Evolutionary conservation across 2,888 invertebrate species (phyloP).

Genomic region (Brenthis ino): DNA sequence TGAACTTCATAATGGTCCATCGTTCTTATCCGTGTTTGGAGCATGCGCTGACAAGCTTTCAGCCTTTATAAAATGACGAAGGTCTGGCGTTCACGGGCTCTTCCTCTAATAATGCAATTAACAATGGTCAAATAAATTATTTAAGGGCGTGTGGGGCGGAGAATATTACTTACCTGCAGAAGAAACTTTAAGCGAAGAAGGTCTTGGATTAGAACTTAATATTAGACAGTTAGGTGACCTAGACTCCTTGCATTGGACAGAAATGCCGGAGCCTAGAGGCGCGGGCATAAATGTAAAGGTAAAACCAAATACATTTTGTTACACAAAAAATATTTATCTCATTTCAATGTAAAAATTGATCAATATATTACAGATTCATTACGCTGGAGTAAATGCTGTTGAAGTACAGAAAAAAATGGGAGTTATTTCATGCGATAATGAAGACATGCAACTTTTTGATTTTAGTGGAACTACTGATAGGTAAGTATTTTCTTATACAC

Average conservation of each 20-base stretch:
- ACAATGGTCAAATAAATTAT: background rate
- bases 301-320: background rate
- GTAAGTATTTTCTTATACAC: slow-evolving; percentile 40
- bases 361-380: slow-evolving; percentile 50
- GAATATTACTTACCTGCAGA: slow-evolving; percentile 48
- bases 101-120: too few species aligned
- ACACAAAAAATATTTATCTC: too few species aligned
- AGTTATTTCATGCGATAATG: slow-evolving; percentile 29
- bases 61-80: too few species aligned
- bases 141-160: slow-evolving; percentile 50
- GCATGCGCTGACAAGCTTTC: too few species aligned
- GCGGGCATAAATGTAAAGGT: slow-evolving; percentile 52
- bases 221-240: slow-evolving; percentile 49
- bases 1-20: too few species aligned
- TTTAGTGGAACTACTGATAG: slow-evolving; percentile 60
- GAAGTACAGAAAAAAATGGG: slow-evolving; percentile 50
- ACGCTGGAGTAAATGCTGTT: slow-evolving; percentile 49
- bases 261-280: slow-evolving; percentile 39
- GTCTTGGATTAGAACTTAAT: slow-evolving; percentile 40
- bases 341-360: background rate
- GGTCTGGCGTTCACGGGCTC: too few species aligned
- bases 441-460: slow-evolving; percentile 48
- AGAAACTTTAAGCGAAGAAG: slow-evolving; percentile 29
- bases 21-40: too few species aligned
- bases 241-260: slow-evolving; percentile 54